Evolutionary conservation across 2,113 vertebrate genomes (phyloP), one percentile per base, ranked within the genome.

Genomic region (Anoplopoma fimbria): DNA sequence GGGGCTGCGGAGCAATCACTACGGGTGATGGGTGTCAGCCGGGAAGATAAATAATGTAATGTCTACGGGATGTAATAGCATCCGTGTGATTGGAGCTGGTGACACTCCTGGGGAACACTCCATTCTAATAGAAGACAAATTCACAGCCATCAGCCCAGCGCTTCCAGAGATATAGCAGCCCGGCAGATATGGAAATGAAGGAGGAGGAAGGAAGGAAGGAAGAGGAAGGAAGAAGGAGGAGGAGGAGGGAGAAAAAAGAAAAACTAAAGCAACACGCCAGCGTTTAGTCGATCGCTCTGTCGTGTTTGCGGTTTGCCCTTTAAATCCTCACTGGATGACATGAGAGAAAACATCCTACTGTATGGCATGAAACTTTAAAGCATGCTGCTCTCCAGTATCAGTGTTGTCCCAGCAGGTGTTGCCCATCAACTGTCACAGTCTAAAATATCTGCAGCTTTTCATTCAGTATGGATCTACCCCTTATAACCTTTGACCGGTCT

Each of bases 21-120:
- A 61, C 33, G 69, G 82, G 82, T 86, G 83, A 90, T 69, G 69
- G 87, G 75, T 87, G 88, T 89, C 88, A 87, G 87, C 75, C 64
- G 77, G 65, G 62, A 81, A 75, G 75, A 90, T 92, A 87, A 92
- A 92, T 92, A 89, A 89, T 89, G 87, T 78, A 87, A 85, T 29
- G 83, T 84, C 82, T 55, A 34, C 25, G 71, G 84, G 80, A 74
- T 83, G 90, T 73, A 79, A 81, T 64, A 75, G 87, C 84, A 86
- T 81, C 65, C 45, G 74, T 82, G 77, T 70, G 85, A 92, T 68
- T 86, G 21, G 60, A 83, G 82, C 58, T 69, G 15, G 87, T 78
- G 86, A 85, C 89, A 70, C 74, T 86, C 70, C 74, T 23, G 51
- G 79, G 84, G 71, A 84, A 75, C 1, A 68, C 76, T 62, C 51